Evolutionary conservation across 2,797 vertebrate species (phyloP), one percentile per base, ranked within the genome.

Genomic region (Spizella passerina): DNA sequence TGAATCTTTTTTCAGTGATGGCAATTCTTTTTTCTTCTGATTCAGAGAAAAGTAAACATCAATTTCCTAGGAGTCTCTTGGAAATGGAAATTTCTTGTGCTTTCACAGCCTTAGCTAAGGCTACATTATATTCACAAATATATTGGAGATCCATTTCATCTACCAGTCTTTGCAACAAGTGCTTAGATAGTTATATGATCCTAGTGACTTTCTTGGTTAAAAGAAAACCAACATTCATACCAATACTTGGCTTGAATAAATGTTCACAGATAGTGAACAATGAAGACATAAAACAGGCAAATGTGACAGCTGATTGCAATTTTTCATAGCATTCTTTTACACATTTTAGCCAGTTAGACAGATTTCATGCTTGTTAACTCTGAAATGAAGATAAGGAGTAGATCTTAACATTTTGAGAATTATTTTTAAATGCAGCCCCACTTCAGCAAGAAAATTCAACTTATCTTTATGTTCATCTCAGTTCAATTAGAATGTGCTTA

Each of bases 211-310:
- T 82, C 83, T 77, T 3, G 1, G 80, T 82, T 70, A 88, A 93
- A 83, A 88, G 47, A 76, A 96, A 92, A 56, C n/a, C 39, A 83
- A 95, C 52, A 66, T 86, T 90, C 79, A 30, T 88, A 56, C 39
- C 57, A 94, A 57, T 69, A 32, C 79, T 92, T 92, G 82, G 65
- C 69, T 83, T 78, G 73, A 94, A 36, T 72, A 93, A 90, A 81
- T 76, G 65, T 86, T 90, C 86, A 88, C 82, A 89, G 89, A 93
- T 88, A 83, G 36, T 20, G 72, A 93, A 91, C 77, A 94, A 92
- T 72, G 55, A 91, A 94, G 91, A 91, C 9, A 86, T 69, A 86
- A 92, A 91, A 4, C 32, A 72, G 65, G 59, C 36, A 90, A 90
- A 92, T 63, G 55, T 88, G 89, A 83, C 87, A 94, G 82, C 79